Base-by-base conservation (phyloP, 2,888 invertebrate genomes). In the Globia sparganii region DNA sequence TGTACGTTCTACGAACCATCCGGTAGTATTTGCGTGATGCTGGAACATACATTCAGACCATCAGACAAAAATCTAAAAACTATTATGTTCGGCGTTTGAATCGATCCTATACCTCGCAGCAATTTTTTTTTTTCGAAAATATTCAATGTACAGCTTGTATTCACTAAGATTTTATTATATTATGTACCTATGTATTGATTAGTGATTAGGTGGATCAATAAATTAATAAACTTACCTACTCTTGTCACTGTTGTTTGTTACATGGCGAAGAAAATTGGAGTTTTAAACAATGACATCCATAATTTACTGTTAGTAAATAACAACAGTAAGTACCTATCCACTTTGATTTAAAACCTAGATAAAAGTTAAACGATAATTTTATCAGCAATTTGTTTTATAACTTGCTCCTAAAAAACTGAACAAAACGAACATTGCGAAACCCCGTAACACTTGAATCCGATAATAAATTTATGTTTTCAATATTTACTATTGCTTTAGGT, bases 401-500 rank as follows among this genome's bases (percentile, higher is more conserved):
- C 43, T 56, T 21, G 8, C 15, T 62, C 28, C 4, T 53, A 43
- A 28, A 43, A 58, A 25, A n/a, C 34, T 43, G 3, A 66, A 65
- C 15, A 59, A 59, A 82, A n/a, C 8, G 25, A 66, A 66, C 37
- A 15, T 34, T 43, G 21, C 15, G 65, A 59, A 58, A 34, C 40
- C 25, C 28, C 15, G 53, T 72, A 58, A 68, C 53, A 31, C 37
- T 62, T n/a, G 61, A 81, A 64, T 64, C 37, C 25, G 40, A 67
- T 28, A 56, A 71, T 49, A 62, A 79, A 80, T 78, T 68, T 62
- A 79, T 69, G 59, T 68, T 65, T 84, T 56, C 59, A 80, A 69
- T 71, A 83, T 81, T 46, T 49, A 56, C 58, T 77, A 62, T 82
- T 67, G 56, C 40, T 83, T 66, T 69, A n/a, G n/a, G n/a, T n/a